phyloP scores from a whole-genome alignment of 2,797 vertebrate species.

The Neosilurus hyrtlii region DNA sequence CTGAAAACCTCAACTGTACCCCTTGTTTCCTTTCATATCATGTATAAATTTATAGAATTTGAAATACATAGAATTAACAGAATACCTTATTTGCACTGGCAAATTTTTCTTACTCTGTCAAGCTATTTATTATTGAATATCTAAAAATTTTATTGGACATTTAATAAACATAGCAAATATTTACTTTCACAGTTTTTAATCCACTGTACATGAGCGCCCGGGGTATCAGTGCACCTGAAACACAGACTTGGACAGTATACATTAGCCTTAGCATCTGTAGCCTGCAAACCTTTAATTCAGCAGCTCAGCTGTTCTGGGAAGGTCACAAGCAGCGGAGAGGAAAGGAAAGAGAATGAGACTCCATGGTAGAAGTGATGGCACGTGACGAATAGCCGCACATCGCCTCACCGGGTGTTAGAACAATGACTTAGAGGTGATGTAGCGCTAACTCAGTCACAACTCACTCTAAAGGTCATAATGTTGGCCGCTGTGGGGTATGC shows the following conservation, averaged over 20 bases:
- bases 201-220: too few species aligned
- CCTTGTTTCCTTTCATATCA: background rate
- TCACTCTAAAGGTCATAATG: slow-evolving; percentile 44
- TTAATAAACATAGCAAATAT: background rate
- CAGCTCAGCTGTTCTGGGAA: slow-evolving; percentile 72
- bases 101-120: background rate
- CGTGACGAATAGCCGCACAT: slow-evolving; percentile 65
- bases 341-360: slow-evolving; percentile 73
- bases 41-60: background rate
- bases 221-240: background rate
- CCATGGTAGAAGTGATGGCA: slow-evolving; percentile 65
- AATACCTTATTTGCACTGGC: too few species aligned
- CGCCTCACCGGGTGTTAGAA: slow-evolving; percentile 44
- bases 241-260: slow-evolving; percentile 47
- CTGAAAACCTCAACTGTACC: background rate
- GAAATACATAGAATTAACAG: background rate
- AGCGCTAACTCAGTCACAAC: slow-evolving; percentile 35
- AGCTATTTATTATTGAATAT: background rate
- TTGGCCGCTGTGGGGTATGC: background rate
- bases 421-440: slow-evolving; percentile 36
- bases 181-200: background rate
- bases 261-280: slow-evolving; percentile 53
- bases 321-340: slow-evolving; percentile 69
- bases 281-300: slow-evolving; percentile 73
- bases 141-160: too few species aligned